phyloP scores from a whole-genome alignment of 2,113 vertebrate genomes.

The Casuarius casuarius region DNA sequence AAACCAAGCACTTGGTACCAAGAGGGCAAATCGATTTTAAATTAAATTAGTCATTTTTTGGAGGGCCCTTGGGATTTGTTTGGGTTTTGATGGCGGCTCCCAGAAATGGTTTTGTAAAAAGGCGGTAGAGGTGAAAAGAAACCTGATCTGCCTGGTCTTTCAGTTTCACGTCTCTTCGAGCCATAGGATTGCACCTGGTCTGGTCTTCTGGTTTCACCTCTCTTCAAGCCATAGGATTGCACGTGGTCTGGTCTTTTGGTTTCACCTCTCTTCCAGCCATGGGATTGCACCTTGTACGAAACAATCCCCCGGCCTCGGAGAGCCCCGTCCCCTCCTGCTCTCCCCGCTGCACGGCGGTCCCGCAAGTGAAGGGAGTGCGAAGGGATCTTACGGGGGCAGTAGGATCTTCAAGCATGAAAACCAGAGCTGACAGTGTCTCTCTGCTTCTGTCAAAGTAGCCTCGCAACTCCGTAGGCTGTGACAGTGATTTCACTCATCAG shows the following conservation, averaged over 20 bases:
- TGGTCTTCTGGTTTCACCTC: too few species aligned
- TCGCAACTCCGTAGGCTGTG: neutral
- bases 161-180: neutral
- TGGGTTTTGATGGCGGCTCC: conserved; percentile 7
- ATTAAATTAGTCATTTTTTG: conserved; percentile 40
- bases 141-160: neutral
- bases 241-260: too few species aligned
- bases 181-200: neutral
- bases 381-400: neutral
- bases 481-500: neutral
- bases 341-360: neutral
- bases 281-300: accelerated
- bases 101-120: conserved; percentile 7
- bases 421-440: neutral
- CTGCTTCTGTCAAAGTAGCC: neutral
- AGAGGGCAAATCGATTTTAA: conserved; percentile 10
- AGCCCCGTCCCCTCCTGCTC: neutral
- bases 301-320: too few species aligned
- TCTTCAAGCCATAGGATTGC: neutral
- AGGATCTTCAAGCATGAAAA: neutral
- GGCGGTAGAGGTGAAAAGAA: neutral
- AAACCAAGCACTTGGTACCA: conserved; percentile 17
- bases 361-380: neutral
- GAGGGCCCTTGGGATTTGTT: conserved; percentile 1
- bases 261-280: too few species aligned